These are phyloP conservation scores for Halcyon leucocephala DNA, from an alignment of 2,797 vertebrate species.

Conservation along the genomic window DNA sequence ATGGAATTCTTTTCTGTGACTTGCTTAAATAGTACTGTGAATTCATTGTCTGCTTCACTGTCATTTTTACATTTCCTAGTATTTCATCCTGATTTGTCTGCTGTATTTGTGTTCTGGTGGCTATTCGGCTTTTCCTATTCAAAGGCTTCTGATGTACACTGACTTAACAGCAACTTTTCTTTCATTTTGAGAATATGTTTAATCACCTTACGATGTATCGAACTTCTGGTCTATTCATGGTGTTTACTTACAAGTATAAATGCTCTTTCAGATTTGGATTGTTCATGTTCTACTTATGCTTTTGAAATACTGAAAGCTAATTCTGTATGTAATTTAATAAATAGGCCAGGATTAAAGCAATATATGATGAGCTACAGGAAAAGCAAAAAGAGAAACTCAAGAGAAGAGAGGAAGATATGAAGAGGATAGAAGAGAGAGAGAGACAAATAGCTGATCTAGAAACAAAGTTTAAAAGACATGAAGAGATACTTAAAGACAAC, in stretches of 20 bases:
- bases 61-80: not conserved
- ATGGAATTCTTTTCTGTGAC: not conserved
- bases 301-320: not conserved
- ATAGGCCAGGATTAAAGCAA: slow-evolving; percentile 54
- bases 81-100: not conserved
- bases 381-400: not conserved
- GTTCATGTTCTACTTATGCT: not conserved
- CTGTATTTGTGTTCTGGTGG: not conserved
- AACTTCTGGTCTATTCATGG: not conserved
- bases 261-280: not conserved
- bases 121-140: not conserved
- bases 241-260: not conserved
- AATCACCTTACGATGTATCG: not conserved
- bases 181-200: not conserved
- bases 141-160: not conserved
- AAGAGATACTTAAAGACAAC: not conserved
- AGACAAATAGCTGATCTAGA: slow-evolving; percentile 14
- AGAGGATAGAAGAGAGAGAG: slow-evolving; percentile 26
- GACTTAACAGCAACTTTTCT: not conserved
- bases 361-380: slow-evolving; percentile 29
- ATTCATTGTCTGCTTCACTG: not conserved
- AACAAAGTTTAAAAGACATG: not conserved
- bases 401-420: not conserved
- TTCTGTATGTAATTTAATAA: slow-evolving; percentile 16
- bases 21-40: not conserved